These are phyloP conservation scores for Hyposoter didymator DNA, from an alignment of 2,888 invertebrate species.

Conservation along the genomic window DNA sequence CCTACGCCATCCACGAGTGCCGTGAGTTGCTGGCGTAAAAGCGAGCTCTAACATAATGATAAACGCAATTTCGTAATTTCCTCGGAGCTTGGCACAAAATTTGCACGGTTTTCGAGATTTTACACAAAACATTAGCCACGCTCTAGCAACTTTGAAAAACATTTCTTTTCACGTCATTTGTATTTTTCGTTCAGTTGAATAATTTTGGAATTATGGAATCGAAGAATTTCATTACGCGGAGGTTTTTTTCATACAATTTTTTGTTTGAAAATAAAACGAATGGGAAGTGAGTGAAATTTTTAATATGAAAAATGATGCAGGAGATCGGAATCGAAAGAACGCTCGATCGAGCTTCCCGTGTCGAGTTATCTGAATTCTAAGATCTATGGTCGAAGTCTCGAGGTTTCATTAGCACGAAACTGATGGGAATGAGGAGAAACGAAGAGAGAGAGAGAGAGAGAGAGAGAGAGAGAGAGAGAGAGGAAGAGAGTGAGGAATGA, in stretches of 20 bases:
- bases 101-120: background rate
- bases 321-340: slow-evolving; percentile 42
- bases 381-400: slow-evolving; percentile 42
- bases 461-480: background rate
- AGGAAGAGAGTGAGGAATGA: background rate
- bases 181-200: background rate
- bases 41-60: slow-evolving; percentile 6
- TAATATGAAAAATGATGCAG: slow-evolving; percentile 13
- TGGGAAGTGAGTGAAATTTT: background rate
- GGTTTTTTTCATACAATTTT: slow-evolving; percentile 7
- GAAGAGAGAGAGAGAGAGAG: too few species aligned
- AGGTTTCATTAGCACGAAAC: slow-evolving; percentile 51
- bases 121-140: too few species aligned
- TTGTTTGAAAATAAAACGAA: slow-evolving; percentile 2
- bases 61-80: slow-evolving; percentile 21
- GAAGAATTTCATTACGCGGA: background rate
- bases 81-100: background rate
- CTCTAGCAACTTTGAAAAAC: background rate
- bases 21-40: slow-evolving; percentile 21
- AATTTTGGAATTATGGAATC: background rate
- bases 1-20: slow-evolving; percentile 33
- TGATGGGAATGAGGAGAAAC: background rate
- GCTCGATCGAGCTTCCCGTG: slow-evolving; percentile 32
- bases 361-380: slow-evolving; percentile 43
- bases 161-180: background rate